Base-by-base conservation (phyloP, 2,888 invertebrate species). In the Spodoptera exigua region DNA sequence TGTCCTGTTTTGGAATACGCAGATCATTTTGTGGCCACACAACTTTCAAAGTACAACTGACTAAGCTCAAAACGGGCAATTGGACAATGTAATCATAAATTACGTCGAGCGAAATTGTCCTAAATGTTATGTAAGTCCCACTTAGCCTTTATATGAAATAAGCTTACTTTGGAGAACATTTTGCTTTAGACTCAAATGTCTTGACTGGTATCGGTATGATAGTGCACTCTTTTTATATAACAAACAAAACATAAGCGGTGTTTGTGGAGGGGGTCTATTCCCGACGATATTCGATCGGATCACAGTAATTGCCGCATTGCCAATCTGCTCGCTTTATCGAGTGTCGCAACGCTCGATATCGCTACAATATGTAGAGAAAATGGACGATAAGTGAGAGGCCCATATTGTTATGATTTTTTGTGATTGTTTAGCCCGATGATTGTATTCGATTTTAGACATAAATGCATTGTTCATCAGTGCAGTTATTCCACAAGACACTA, bases 111-210 rank as follows among this genome's bases (percentile, higher is more conserved):
- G 72, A 71, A 80, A 76, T 81, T 82, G 77, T 80, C 78, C 78
- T 79, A 78, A 66, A 74, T 73, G 68, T 82, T 87, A 83, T 74
- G 76, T 80, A 87, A 88, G 65, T 47, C 68, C 71, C 41, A 71
- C 65, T 72, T 70, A 71, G 72, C 46, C 54, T 68, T 79, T 70
- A 74, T 80, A 80, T 74, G 73, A 76, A 68, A 61, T 76, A 70
- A 77, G 82, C 93, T 93, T 93, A 94, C 94, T 93, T 93, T 93
- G 76, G 90, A 89, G 88, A 88, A 92, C 94, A 94, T 94, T 92
- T 90, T 92, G 91, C 89, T 91, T 86, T 87, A 83, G 85, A 86
- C 80, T 87, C 91, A 88, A 90, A 88, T 88, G 85, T 84, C 83
- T 89, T 88, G 89, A 93, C 92, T 94, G 93, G 84, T 91, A 82